Evolutionary conservation across 2,888 invertebrate species (phyloP).

Genomic region (Rhagium mordax): DNA sequence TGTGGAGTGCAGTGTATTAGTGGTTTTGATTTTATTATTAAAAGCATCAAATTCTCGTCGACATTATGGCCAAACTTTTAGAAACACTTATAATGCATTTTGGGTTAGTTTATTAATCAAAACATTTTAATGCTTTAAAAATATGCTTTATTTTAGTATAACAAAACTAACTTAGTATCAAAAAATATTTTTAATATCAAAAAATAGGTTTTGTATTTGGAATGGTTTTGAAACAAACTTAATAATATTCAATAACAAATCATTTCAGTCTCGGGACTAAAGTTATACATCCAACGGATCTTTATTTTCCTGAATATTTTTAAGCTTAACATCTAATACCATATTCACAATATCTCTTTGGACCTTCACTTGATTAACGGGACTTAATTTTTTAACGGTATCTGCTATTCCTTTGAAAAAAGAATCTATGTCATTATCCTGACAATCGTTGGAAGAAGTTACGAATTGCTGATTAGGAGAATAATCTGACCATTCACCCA

Average conservation of each 20-base stretch:
- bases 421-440: conserved; percentile 45
- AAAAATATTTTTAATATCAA: not conserved
- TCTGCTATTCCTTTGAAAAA: conserved; percentile 52
- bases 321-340: conserved; percentile 48
- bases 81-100: no score
- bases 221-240: not conserved
- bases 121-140: no score
- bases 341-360: conserved; percentile 50
- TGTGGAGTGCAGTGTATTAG: no score
- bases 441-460: not conserved
- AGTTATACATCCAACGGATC: not conserved
- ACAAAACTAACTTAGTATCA: not conserved
- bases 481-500: not conserved
- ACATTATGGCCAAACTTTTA: no score
- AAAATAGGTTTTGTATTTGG: not conserved
- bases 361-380: conserved; percentile 47
- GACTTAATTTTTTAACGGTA: conserved; percentile 48
- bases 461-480: not conserved
- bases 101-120: no score
- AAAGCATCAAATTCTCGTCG: no score
- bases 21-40: no score
- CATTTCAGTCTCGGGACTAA: not conserved
- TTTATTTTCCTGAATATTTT: conserved; percentile 40
- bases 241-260: not conserved
- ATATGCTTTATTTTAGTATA: not conserved